Evolutionary conservation across 2,113 vertebrate genomes (phyloP).

Genomic region (Sceloporus undulatus): DNA sequence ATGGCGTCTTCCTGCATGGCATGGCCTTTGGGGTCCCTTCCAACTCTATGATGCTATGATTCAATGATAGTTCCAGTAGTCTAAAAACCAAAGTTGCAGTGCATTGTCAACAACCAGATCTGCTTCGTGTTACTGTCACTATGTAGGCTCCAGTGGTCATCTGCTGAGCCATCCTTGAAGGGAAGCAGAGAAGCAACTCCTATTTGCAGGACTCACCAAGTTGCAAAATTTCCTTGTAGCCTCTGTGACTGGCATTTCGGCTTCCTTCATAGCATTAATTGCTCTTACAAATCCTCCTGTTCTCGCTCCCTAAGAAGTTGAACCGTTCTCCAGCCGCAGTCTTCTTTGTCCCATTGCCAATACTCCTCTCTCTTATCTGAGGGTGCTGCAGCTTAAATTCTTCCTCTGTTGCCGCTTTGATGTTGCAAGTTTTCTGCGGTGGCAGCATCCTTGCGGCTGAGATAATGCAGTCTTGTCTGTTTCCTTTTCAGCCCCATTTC

Average conservation of each 20-base stretch:
- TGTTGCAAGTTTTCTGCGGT: slow-evolving; percentile 3
- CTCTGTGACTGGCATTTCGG: background rate
- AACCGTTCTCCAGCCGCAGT: background rate
- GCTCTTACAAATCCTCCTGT: background rate
- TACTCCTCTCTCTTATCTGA: background rate
- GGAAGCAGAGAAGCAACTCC: no score
- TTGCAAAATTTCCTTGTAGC: no score
- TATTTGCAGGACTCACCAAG: background rate
- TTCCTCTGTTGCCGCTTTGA: slow-evolving; percentile 34
- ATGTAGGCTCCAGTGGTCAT: background rate
- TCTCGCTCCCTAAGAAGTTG: background rate
- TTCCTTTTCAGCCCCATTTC: background rate
- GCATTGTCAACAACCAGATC: no score
- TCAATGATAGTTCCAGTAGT: background rate
- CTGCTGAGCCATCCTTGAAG: background rate
- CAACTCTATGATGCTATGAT: no score
- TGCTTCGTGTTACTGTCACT: background rate
- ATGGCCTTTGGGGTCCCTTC: no score
- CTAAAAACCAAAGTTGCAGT: no score
- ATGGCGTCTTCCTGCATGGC: no score
- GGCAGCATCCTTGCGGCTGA: background rate
- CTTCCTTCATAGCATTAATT: background rate
- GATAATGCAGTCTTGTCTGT: slow-evolving; percentile 28
- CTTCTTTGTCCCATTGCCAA: background rate
- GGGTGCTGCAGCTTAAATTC: background rate